Percentiles rank a stretch among this genome's conserved stretches.
phyloP scores from a whole-genome alignment of 2,888 invertebrate genomes.

The Sphaerophoria rueppellii region DNA sequence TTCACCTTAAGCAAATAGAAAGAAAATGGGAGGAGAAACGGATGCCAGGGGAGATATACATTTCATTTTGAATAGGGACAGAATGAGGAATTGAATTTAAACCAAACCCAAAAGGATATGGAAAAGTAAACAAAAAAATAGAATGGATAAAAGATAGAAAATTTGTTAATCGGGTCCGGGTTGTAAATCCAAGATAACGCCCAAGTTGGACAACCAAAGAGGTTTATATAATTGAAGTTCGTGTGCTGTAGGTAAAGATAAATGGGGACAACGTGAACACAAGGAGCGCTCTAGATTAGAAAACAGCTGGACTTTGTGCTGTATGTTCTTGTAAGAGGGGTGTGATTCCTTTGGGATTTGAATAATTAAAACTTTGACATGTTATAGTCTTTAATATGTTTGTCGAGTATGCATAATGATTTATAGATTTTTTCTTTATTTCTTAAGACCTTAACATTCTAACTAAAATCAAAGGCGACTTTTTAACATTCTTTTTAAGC shows the following conservation, averaged over 20 bases:
- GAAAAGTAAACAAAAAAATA: slow-evolving; percentile 11
- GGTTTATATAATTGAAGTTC: slow-evolving; percentile 6
- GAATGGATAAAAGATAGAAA: slow-evolving; percentile 28
- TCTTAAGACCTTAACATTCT: too few relatives aligned
- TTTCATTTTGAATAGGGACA: slow-evolving; percentile 40
- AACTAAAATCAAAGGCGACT: too few relatives aligned
- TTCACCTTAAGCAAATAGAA: slow-evolving; percentile 47
- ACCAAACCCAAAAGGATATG: slow-evolving; percentile 45
- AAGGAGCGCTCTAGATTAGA: slow-evolving; percentile 17
- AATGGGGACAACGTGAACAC: slow-evolving; percentile 32
- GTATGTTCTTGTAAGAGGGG: slow-evolving; percentile 13
- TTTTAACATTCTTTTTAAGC: too few relatives aligned
- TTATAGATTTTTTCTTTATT: too few relatives aligned
- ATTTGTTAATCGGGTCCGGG: slow-evolving; percentile 67
- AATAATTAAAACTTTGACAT: slow-evolving; percentile 58
- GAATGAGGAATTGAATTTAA: slow-evolving; percentile 59
- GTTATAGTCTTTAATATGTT: too few relatives aligned
- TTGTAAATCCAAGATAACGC: slow-evolving; percentile 58
- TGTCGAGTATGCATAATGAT: too few relatives aligned
- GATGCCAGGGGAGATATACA: slow-evolving; percentile 22
- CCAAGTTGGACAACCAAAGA: slow-evolving; percentile 44
- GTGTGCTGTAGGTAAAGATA: slow-evolving; percentile 4
- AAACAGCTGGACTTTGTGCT: slow-evolving; percentile 44
- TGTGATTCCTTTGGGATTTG: slow-evolving; percentile 31
- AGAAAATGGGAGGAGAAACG: neutral